Base-by-base conservation (phyloP, 2,113 vertebrate species). In the Myrmophylax atrothorax region DNA sequence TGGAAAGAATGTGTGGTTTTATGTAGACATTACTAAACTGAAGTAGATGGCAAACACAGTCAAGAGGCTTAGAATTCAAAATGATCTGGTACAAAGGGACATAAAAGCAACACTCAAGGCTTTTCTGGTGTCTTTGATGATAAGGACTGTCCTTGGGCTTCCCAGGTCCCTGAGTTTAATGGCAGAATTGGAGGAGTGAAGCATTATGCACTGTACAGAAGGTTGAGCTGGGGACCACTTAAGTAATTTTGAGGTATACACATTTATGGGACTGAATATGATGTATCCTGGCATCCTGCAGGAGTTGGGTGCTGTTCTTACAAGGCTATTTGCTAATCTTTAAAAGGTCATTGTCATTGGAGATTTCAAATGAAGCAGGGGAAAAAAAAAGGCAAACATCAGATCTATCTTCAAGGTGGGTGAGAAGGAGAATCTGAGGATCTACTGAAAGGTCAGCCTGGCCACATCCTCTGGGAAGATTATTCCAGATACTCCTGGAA, bases 221-320 rank as follows among this genome's bases (percentile, higher is more conserved):
- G 24, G 47, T 86, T 14, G n/a, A 73, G 18, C 33, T 56, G 35
- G 49, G 23, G 15, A 37, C 20, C 13, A 16, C 49, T 64, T 73
- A 31, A 50, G 44, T n/a, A 52, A 33, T 60, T 69, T 24, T 56
- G 38, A 13, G 28, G 33, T 44, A n/a, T 35, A 16, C 26, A 33
- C 3, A 22, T 86, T 44, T 83, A 12, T 74, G 33, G 33, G 15
- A 52, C 38, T 25, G 38, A 84, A 16, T 35, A 3, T 3, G 6
- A 9, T 75, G 15, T 33, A 3, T 75, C 26, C n/a, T 42, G 31
- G 26, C 35, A 69, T 81, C 24, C 74, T 87, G 29, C 33, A 28
- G 29, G 42, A 89, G 19, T 17, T 50, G 40, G 3, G 12, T 73
- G 18, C 33, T 73, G 0, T 55, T 0, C 0, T 77, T 89, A 23